Evolutionary conservation across 2,797 vertebrate genomes (phyloP).

Genomic region (Champsocephalus gunnari): DNA sequence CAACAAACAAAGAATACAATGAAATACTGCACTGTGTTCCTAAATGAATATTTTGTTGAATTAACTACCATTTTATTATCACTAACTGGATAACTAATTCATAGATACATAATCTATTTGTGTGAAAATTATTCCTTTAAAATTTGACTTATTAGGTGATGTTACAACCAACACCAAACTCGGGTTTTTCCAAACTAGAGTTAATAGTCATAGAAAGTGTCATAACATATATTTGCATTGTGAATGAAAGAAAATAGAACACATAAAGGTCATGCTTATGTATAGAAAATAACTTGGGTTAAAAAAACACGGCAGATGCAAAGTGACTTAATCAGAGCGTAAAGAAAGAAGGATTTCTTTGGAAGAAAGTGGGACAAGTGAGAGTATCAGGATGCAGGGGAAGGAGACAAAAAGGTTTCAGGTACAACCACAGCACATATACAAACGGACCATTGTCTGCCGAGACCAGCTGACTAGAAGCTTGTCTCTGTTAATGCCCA

Average conservation of each 20-base stretch:
- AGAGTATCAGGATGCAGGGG: conserved; percentile 50
- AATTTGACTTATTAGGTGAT: conserved; percentile 1
- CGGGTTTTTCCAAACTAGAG: conserved; percentile 19
- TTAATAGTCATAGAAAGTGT: neutral
- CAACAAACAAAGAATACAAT: conserved; percentile 36
- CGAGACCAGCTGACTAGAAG: conserved; percentile 38
- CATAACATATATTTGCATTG: neutral
- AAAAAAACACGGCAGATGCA: conserved; percentile 38
- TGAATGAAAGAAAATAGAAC: conserved; percentile 10
- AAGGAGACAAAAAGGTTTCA: conserved; percentile 33
- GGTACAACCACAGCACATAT: conserved; percentile 38
- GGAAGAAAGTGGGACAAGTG: conserved; percentile 66
- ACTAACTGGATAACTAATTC: no score
- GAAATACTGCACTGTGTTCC: conserved; percentile 11
- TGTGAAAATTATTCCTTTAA: no score
- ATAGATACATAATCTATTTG: no score
- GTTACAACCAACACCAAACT: conserved; percentile 26
- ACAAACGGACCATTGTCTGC: conserved; percentile 62
- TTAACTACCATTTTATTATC: no score
- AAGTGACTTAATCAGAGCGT: conserved; percentile 38
- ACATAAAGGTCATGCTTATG: conserved; percentile 53
- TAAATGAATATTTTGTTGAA: no score
- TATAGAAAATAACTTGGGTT: conserved; percentile 15
- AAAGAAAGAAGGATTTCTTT: conserved; percentile 54
- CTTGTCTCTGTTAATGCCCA: conserved; percentile 41